Base-by-base conservation (phyloP, 2,113 vertebrate genomes). In the Nannobrachium achirus region DNA sequence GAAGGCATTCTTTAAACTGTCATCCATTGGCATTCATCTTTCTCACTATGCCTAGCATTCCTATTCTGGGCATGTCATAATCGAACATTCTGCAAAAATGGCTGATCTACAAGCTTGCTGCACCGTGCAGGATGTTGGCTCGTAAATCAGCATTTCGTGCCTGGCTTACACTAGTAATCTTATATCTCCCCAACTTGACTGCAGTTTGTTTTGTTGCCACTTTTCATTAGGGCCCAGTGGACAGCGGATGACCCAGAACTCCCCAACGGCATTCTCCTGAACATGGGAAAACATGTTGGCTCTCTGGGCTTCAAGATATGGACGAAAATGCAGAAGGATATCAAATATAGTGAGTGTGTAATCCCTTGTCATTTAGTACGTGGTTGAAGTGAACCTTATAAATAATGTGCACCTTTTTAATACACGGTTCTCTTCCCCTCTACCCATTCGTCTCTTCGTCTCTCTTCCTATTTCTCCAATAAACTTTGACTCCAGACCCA, bases 291-390 rank as follows among this genome's bases (percentile, higher is more conserved):
- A 3, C 92, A 93, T 59, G 80, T 91, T n/a, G 92, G 92, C 18
- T 56, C 65, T 57, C 59, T 93, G 75, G 70, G 83, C 51, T 92
- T 81, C 81, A 91, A 90, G 20, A 76, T 93, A 61, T 93, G 92
- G 92, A 90, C 88, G 74, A 85, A 69, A 33, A 76, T 93, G 88
- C 82, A 87, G 68, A 18, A 41, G 10, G 70, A 85, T 14, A 58
- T 93, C 18, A 73, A 83, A 57, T 87, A 76, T 38, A 66, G 92
- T 93, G 65, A 92, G 92, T 90, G 92, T 90, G 61, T 0, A 53
- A 20, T 2, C 40, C 10, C 45, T 41, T 40, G 6, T 51, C 7
- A n/a, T n/a, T n/a, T n/a, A 41, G 3, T 18, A 5, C 18, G 25
- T 16, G 50, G 42, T 20, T 65, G 8, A 14, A 8, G 13, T 10